These are phyloP conservation scores for Belonocnema kinseyi DNA, from an alignment of 1,140 invertebrate species.

Conservation along the genomic window DNA sequence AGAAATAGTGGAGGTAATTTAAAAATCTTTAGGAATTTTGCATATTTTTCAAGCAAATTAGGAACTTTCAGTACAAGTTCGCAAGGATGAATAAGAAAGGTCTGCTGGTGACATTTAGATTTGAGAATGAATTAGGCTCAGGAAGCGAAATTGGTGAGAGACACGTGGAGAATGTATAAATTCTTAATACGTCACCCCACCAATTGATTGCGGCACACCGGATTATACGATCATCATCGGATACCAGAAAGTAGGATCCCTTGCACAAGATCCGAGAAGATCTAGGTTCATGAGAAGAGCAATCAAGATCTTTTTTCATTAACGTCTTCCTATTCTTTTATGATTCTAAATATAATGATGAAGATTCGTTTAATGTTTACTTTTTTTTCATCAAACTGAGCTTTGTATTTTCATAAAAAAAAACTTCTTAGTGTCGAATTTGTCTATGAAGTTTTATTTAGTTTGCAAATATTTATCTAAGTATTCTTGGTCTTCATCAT, in stretches of 20 bases:
- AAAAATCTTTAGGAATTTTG: not conserved
- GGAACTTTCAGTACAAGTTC: too few species aligned
- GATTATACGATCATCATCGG: slow-evolving; percentile 17
- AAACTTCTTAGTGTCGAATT: too few species aligned
- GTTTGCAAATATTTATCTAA: too few species aligned
- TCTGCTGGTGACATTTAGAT: not conserved
- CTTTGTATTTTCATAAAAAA: too few species aligned
- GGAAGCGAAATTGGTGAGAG: not conserved
- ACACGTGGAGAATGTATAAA: not conserved
- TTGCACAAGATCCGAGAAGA: slow-evolving; percentile 26
- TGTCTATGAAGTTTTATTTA: too few species aligned
- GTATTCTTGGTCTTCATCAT: too few species aligned
- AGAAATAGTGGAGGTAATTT: not conserved
- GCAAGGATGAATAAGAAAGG: too few species aligned
- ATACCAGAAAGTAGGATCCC: slow-evolving; percentile 21
- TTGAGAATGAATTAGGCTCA: not conserved
- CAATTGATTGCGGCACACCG: slow-evolving; percentile 30
- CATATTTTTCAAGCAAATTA: too few species aligned
- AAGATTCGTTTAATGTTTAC: not conserved
- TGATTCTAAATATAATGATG: not conserved
- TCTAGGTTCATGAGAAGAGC: slow-evolving; percentile 21
- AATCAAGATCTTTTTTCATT: slow-evolving; percentile 31
- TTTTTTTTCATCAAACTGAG: too few species aligned
- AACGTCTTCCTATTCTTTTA: slow-evolving; percentile 20
- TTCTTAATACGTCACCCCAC: slow-evolving; percentile 20